phyloP scores from a whole-genome alignment of 1,140 invertebrate genomes.

The Euwallacea fornicatus region DNA sequence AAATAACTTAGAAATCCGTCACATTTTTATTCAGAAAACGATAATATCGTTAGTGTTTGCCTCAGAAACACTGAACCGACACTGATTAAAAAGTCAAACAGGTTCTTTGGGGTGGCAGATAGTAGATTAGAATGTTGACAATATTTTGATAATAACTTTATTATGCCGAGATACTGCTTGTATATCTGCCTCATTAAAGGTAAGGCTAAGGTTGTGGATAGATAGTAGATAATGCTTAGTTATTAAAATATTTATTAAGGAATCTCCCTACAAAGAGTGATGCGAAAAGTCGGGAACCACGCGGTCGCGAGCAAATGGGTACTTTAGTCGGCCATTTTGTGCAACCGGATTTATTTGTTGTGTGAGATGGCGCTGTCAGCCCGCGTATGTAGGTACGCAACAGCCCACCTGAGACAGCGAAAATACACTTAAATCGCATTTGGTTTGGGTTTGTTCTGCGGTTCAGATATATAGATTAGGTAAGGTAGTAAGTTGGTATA shows the following conservation, averaged over 20 bases:
- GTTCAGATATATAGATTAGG: too few species aligned
- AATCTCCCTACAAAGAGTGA: conserved; percentile 34
- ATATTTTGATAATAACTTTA: conserved; percentile 45
- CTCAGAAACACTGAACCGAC: conserved; percentile 7
- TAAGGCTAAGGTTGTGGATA: conserved; percentile 44
- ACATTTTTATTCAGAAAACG: too few species aligned
- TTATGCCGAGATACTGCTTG: conserved; percentile 41
- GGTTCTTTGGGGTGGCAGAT: conserved; percentile 36
- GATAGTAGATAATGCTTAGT: conserved; percentile 30
- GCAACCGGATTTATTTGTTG: conserved; percentile 8
- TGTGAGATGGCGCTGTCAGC: conserved; percentile 37
- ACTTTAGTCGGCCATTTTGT: conserved; percentile 34
- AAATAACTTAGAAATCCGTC: too few species aligned
- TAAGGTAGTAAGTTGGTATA: too few species aligned
- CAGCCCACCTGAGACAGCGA: too few species aligned
- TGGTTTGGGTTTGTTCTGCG: too few species aligned
- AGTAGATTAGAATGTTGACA: conserved; percentile 47
- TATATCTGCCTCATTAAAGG: conserved; percentile 39
- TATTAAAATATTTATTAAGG: conserved; percentile 45
- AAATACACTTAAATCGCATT: too few species aligned
- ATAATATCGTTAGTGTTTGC: too few species aligned
- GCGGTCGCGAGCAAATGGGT: not conserved
- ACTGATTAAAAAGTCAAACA: conserved; percentile 42
- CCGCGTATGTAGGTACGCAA: too few species aligned
- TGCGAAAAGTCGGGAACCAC: not conserved